A percentile compares a stretch with the other conserved stretches of the same genome.
phyloP scores from a whole-genome alignment of 2,797 vertebrate species.

The Lophius americanus region DNA sequence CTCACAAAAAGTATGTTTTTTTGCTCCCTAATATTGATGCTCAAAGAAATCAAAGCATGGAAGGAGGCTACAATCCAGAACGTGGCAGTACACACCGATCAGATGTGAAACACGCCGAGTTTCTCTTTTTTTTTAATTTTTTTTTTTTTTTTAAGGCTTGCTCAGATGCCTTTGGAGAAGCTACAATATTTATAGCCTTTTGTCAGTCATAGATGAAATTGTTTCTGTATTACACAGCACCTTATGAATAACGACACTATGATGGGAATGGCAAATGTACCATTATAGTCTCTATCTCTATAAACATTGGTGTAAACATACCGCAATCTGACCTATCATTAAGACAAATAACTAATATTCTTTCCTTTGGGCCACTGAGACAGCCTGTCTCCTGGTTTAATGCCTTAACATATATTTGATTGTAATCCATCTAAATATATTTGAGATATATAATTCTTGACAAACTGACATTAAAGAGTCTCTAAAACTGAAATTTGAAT shows the following conservation, averaged over 20 bases:
- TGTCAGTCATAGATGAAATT: constrained; percentile 14
- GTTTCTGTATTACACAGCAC: constrained; percentile 17
- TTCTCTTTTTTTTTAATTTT: constrained; percentile 3
- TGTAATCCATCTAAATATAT: too few species aligned
- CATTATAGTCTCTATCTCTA: background rate
- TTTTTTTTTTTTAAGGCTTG: constrained; percentile 14
- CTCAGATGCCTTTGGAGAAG: constrained; percentile 4
- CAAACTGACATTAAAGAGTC: too few species aligned
- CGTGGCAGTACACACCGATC: constrained; percentile 6
- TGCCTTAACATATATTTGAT: too few species aligned
- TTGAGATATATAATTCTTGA: too few species aligned
- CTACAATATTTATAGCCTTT: constrained; percentile 31
- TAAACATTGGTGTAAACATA: background rate
- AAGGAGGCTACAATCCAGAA: constrained; percentile 14
- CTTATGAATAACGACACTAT: background rate
- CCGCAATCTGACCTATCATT: too few species aligned
- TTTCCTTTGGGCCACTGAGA: too few species aligned
- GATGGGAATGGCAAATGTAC: constrained; percentile 1
- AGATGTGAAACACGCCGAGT: constrained; percentile 12
- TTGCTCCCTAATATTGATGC: background rate
- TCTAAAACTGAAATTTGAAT: too few species aligned
- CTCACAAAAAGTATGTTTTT: background rate
- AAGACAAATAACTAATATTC: too few species aligned
- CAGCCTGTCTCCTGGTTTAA: too few species aligned
- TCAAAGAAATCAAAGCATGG: constrained; percentile 7